Conservation (phyloP, 2,888 invertebrate genomes). For the Papilio protenor region DNA sequence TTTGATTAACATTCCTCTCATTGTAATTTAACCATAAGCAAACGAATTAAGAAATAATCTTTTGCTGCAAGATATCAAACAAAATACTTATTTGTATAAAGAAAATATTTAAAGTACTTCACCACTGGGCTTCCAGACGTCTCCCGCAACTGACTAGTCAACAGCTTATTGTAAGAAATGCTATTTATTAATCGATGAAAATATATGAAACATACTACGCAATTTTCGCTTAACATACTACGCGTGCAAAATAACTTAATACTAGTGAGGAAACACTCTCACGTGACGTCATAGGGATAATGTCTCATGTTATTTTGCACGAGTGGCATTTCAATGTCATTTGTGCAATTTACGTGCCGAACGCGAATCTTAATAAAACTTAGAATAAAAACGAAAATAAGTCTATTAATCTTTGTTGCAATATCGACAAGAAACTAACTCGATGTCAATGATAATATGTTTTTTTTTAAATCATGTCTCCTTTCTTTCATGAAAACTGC, state of each 20-base stretch:
- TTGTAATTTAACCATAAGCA: conserved; percentile 62
- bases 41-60: conserved; percentile 29
- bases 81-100: conserved; percentile 29
- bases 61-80: conserved; percentile 39
- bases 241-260: conserved; percentile 2
- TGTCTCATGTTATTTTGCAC: conserved; percentile 5
- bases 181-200: conserved; percentile 37
- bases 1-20: conserved; percentile 61
- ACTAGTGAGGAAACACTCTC: neutral
- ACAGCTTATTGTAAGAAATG: conserved; percentile 44
- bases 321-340: neutral
- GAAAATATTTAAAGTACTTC: conserved; percentile 65
- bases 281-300: neutral
- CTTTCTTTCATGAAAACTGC: too few species aligned
- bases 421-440: conserved; percentile 18
- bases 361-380: neutral
- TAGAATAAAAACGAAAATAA: conserved; percentile 13
- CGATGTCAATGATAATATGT: too few species aligned
- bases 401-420: neutral
- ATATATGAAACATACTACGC: neutral
- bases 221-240: too few species aligned
- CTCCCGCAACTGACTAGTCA: conserved; percentile 76
- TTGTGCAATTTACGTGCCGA: conserved; percentile 27
- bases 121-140: conserved; percentile 57
- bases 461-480: too few species aligned